phyloP scores from a whole-genome alignment of 2,797 vertebrate species.

The Enteromius fasciolatus region DNA sequence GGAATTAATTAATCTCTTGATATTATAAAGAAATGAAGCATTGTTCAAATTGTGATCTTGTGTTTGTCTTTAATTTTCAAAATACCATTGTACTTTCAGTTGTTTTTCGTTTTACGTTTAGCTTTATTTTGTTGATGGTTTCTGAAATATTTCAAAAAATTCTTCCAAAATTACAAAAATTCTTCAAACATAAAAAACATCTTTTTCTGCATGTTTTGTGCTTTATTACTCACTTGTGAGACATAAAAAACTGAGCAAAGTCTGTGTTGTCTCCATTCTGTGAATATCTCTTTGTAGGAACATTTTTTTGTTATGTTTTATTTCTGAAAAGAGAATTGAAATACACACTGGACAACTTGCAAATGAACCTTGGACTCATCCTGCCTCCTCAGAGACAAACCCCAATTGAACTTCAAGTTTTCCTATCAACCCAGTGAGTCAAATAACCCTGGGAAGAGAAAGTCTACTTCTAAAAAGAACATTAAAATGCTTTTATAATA shows the following conservation, averaged over 20 bases:
- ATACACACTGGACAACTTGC: not conserved
- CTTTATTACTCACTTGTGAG: not conserved
- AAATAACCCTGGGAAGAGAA: not conserved
- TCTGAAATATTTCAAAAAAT: not conserved
- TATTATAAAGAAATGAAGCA: not conserved
- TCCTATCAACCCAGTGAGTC: not conserved
- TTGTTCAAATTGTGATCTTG: not conserved
- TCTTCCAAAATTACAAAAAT: no score
- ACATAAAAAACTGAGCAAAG: not conserved
- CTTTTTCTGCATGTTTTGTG: not conserved
- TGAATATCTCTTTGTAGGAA: slow-evolving; percentile 14
- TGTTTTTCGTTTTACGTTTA: not conserved
- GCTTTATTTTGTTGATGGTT: not conserved
- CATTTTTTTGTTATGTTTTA: not conserved
- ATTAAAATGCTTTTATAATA: not conserved
- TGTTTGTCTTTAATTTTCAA: not conserved
- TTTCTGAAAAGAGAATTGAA: not conserved
- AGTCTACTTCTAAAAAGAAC: not conserved
- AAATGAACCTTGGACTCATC: not conserved
- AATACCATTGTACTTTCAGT: not conserved
- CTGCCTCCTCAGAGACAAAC: not conserved
- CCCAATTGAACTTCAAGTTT: no score
- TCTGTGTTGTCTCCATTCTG: not conserved
- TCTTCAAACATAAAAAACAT: no score
- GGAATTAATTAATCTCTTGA: not conserved